Percentiles rank a stretch among this genome's conserved stretches.
Conservation (phyloP, 1,140 invertebrate species). For the Adoxophyes honmai region DNA sequence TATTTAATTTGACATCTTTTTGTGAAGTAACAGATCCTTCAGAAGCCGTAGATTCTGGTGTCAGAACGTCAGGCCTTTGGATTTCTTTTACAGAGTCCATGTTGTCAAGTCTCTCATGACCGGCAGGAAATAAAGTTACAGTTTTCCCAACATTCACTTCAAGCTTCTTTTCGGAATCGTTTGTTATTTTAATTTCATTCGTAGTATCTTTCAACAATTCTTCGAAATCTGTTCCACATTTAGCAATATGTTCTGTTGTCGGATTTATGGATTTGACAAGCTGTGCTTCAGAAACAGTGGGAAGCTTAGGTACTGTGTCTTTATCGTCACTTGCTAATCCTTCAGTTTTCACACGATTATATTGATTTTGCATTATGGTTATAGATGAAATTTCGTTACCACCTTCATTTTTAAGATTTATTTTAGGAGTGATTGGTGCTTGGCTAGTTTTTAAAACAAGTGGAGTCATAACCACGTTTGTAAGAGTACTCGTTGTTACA, state of each 20-base stretch:
- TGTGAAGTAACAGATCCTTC: neutral
- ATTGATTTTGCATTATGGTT: slow-evolving; percentile 4
- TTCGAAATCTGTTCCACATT: slow-evolving; percentile 75
- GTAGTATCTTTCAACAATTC: slow-evolving; percentile 73
- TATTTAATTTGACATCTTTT: neutral
- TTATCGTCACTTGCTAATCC: slow-evolving; percentile 8
- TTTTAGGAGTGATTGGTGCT: slow-evolving; percentile 36
- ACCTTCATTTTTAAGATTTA: slow-evolving; percentile 43
- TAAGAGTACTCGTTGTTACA: slow-evolving; percentile 46
- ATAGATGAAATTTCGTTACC: neutral
- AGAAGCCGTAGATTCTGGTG: neutral
- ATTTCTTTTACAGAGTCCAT: slow-evolving; percentile 21
- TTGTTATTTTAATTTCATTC: slow-evolving; percentile 71
- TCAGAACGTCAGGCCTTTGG: slow-evolving; percentile 19
- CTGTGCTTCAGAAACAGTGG: neutral
- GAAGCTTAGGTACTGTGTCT: slow-evolving; percentile 1
- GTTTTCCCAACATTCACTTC: slow-evolving; percentile 65
- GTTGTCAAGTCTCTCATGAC: slow-evolving; percentile 25
- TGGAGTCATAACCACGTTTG: slow-evolving; percentile 60
- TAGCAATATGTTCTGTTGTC: slow-evolving; percentile 34
- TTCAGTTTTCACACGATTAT: neutral
- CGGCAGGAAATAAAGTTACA: slow-evolving; percentile 39
- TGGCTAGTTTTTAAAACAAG: slow-evolving; percentile 52
- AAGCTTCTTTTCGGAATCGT: slow-evolving; percentile 59
- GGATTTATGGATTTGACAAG: neutral